These are phyloP conservation scores for Crotalus viridis DNA, from an alignment of 2,113 vertebrate genomes.

Conservation along the genomic window DNA sequence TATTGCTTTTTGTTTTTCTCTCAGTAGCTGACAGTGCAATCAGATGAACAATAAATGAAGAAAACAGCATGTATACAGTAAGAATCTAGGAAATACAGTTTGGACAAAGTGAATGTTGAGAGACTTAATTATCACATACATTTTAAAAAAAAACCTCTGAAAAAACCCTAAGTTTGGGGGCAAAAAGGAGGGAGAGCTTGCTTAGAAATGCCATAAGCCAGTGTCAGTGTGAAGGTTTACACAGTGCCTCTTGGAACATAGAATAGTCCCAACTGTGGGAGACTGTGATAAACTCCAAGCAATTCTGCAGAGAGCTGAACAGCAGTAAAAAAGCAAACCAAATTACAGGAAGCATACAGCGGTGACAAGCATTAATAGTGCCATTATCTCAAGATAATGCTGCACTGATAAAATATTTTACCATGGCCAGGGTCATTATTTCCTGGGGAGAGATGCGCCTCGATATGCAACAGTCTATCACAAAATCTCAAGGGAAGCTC, in stretches of 20 bases:
- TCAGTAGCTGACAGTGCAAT: not conserved
- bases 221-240: conserved; percentile 1
- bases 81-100: not conserved
- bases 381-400: conserved; percentile 53
- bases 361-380: conserved; percentile 48
- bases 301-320: conserved; percentile 32
- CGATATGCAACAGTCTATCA: conserved; percentile 53
- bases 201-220: not conserved
- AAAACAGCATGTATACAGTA: not conserved
- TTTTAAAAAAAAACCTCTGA: not conserved
- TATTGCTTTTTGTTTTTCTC: not conserved
- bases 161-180: not conserved
- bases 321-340: conserved; percentile 34
- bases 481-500: conserved; percentile 48
- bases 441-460: conserved; percentile 49
- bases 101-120: not conserved
- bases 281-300: conserved; percentile 36
- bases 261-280: not conserved
- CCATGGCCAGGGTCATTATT: conserved; percentile 49
- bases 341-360: conserved; percentile 29
- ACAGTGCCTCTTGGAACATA: conserved; percentile 1
- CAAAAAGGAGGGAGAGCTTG: not conserved
- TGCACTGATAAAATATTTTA: conserved; percentile 62
- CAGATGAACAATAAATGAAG: not conserved
- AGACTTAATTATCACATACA: not conserved